These are phyloP conservation scores for Atta colombica DNA, from an alignment of 1,140 invertebrate genomes.

Conservation along the genomic window DNA sequence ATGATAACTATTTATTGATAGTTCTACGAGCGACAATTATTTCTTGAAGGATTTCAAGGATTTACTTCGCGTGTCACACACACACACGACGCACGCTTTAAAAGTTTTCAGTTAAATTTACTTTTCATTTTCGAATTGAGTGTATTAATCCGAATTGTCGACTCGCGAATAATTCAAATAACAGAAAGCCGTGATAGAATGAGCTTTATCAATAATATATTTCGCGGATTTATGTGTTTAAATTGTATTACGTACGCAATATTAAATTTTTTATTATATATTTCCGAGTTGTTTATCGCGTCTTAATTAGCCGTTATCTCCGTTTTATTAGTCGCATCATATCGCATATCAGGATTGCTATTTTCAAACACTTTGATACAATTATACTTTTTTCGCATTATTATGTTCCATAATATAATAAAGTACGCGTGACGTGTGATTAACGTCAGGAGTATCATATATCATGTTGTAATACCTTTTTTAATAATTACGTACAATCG, in stretches of 20 bases:
- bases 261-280: not conserved
- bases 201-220: constrained; percentile 19
- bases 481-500: not conserved
- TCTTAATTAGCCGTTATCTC: constrained; percentile 23
- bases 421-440: not conserved
- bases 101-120: not conserved
- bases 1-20: not conserved
- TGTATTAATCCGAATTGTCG: not conserved
- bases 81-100: not conserved
- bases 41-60: not conserved
- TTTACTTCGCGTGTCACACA: not conserved
- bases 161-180: constrained; percentile 6
- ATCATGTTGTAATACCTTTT: not conserved
- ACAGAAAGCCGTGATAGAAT: constrained; percentile 8
- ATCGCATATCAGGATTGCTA: not conserved
- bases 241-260: not conserved
- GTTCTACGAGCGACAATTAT: not conserved
- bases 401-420: not conserved
- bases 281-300: not conserved
- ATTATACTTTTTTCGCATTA: not conserved
- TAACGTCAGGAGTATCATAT: not conserved
- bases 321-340: not conserved
- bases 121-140: not conserved
- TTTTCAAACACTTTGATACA: constrained; percentile 6
- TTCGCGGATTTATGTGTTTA: not conserved